phyloP scores from a whole-genome alignment of 2,113 vertebrate species.

The Psittacara wagleri region DNA sequence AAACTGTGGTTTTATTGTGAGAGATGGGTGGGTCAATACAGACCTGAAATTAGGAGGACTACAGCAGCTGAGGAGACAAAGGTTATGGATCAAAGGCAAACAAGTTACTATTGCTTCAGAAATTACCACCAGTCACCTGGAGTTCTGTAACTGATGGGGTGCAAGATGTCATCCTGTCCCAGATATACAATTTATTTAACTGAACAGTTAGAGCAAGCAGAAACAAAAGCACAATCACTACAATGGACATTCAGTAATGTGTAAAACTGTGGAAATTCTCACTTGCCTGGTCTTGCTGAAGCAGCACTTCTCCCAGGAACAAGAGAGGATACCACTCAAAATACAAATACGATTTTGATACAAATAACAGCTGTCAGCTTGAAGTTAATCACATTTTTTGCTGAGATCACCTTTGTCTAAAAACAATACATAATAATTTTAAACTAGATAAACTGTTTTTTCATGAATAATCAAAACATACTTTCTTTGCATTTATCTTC shows the following conservation, averaged over 20 bases:
- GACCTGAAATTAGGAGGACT: not conserved
- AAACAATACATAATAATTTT: not conserved
- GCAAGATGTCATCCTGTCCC: not conserved
- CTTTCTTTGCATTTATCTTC: not conserved
- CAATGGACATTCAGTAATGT: not conserved
- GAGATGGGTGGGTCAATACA: not conserved
- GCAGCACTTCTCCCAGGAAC: not conserved
- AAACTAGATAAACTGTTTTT: not conserved
- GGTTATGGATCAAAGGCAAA: not conserved
- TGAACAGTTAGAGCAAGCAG: not conserved
- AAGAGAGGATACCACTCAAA: not conserved
- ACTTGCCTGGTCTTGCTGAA: not conserved
- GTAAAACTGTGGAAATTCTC: not conserved
- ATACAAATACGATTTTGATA: not conserved
- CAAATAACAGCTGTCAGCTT: not conserved
- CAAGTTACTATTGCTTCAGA: not conserved
- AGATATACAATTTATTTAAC: not conserved
- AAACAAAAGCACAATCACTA: not conserved
- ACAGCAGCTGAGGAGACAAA: not conserved
- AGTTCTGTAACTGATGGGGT: not conserved
- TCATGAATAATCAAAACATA: not conserved
- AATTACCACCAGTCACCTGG: not conserved
- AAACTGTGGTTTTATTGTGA: not conserved
- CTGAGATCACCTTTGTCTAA: constrained; percentile 5
- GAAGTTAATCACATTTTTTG: not conserved